These are phyloP conservation scores for Emydocephalus ijimae DNA, from an alignment of 2,113 vertebrate genomes.

Conservation along the genomic window DNA sequence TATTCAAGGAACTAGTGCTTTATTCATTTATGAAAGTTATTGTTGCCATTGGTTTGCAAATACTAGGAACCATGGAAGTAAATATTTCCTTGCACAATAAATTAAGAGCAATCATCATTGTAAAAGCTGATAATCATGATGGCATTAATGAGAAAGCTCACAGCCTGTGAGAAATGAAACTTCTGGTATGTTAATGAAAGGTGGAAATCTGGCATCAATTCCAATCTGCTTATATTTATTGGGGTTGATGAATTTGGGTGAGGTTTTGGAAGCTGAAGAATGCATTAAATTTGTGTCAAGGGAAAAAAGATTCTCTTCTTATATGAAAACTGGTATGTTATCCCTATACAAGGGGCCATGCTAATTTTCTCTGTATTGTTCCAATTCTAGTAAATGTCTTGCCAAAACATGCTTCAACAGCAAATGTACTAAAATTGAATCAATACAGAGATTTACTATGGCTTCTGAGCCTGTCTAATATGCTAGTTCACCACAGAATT, in stretches of 20 bases:
- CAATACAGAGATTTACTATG: neutral
- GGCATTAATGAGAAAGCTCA: conserved; percentile 50
- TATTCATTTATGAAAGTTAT: conserved; percentile 59
- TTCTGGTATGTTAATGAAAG: conserved; percentile 53
- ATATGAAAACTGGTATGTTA: neutral
- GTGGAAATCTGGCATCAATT: conserved; percentile 40
- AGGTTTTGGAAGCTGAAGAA: conserved; percentile 43
- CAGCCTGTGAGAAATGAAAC: conserved; percentile 55
- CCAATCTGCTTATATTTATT: conserved; percentile 32
- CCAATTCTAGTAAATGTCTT: neutral
- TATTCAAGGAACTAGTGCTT: conserved; percentile 76
- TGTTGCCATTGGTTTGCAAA: conserved; percentile 63
- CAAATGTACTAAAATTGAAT: neutral
- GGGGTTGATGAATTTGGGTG: conserved; percentile 37
- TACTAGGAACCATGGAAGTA: conserved; percentile 65
- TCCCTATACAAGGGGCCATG: neutral
- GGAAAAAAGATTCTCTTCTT: neutral
- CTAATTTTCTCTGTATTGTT: neutral
- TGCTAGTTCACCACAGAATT: neutral
- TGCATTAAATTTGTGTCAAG: neutral
- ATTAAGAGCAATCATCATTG: conserved; percentile 69
- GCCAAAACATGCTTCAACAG: neutral
- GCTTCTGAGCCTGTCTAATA: neutral
- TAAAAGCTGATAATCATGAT: conserved; percentile 50
- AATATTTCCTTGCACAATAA: conserved; percentile 74